Base-by-base conservation (phyloP, 2,888 invertebrate species). In the Drosophila trichaetosa region DNA sequence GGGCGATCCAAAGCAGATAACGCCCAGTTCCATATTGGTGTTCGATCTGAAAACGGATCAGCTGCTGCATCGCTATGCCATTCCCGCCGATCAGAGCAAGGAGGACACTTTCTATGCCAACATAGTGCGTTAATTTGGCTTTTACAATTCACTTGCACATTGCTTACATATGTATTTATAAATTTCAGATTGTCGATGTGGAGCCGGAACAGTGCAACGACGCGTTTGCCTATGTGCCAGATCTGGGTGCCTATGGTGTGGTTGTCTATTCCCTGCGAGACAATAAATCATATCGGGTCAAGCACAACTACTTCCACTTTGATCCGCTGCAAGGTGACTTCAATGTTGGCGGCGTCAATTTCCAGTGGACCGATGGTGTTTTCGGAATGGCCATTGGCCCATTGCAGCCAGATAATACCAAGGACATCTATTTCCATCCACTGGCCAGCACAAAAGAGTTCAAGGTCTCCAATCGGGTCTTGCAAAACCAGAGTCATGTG, bases 291-390 rank as follows among this genome's bases (percentile, higher is more conserved):
- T 97, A 97, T 96, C 94, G 97, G 49, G 95, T 97, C 36, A 94
- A 95, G 70, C 97, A 97, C 90, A 96, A 97, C 90, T 97, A 95
- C 93, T 97, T 97, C 95, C 95, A 96, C 92, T 97, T 97, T 82
- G 97, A 97, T 90, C 97, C 97, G 0, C 92, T 97, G 29, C 94
- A 95, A 85, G 97, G 97, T 4, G 95, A 96, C 79, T 96, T 96
- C 92, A 96, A 95, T 82, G 95, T 97, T 18, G 96, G 95, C 51
- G 97, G 97, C 7, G 94, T 96, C 29, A 95, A 96, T 90, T 97
- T 97, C 95, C 97, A 97, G 91, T 97, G 97, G 97, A 96, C 96
- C 0, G 97, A 97, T 91, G 97, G 97, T 2, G 94, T 97, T 0
- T 97, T 97, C 83, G 96, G 96, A 21, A 90, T 97, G 76, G 96